A percentile compares a stretch with the other conserved stretches of the same genome.
These are phyloP conservation scores for Physocephala rufipes DNA, from an alignment of 2,888 invertebrate species.

Conservation along the genomic window DNA sequence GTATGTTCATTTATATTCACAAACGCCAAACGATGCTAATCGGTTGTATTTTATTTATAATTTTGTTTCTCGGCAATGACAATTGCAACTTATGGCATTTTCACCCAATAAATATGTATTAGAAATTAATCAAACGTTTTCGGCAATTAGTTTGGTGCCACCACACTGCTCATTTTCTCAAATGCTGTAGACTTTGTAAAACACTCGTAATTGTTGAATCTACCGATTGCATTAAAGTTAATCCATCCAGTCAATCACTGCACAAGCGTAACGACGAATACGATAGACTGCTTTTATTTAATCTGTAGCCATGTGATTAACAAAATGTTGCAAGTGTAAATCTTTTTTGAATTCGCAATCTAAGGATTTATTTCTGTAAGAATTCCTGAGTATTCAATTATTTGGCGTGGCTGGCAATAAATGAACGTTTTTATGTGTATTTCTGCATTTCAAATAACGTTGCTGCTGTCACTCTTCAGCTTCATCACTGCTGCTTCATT, in stretches of 20 bases:
- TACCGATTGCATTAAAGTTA: slow-evolving; percentile 13
- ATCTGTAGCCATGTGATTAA: slow-evolving; percentile 30
- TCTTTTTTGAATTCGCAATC: slow-evolving; percentile 17
- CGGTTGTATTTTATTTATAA: slow-evolving; percentile 16
- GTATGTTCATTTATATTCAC: slow-evolving; percentile 33
- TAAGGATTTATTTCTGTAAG: background rate
- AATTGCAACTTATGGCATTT: background rate
- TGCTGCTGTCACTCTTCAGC: background rate
- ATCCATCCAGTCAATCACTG: slow-evolving; percentile 56
- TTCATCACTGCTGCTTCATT: background rate
- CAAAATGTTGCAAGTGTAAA: slow-evolving; percentile 51
- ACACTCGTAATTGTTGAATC: slow-evolving; percentile 33
- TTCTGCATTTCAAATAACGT: background rate
- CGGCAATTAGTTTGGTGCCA: slow-evolving; percentile 14
- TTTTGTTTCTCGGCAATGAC: background rate
- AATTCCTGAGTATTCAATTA: background rate
- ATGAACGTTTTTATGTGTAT: background rate
- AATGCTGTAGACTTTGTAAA: slow-evolving; percentile 3
- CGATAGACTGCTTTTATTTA: no score
- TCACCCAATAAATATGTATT: slow-evolving; percentile 12
- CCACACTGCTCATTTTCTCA: background rate
- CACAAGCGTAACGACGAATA: background rate
- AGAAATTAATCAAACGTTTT: slow-evolving; percentile 8
- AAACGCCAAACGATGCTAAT: slow-evolving; percentile 30
- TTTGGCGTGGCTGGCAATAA: background rate